Percentiles rank a stretch among this genome's conserved stretches.
Conservation (phyloP, 2,113 vertebrate species). For the Corythaeola cristata region DNA sequence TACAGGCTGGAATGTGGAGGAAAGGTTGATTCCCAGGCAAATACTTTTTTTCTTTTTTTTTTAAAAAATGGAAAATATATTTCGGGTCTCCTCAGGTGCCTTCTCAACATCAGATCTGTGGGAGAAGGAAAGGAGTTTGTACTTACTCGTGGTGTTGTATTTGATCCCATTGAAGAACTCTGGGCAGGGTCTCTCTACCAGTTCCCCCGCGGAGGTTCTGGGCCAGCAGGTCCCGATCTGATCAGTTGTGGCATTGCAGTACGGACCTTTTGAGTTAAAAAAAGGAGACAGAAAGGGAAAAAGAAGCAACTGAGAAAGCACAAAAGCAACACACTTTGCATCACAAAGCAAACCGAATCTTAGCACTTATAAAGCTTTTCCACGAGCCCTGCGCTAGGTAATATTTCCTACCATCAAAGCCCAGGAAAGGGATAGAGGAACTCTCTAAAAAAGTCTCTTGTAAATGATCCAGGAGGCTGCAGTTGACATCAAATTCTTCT, state of each 20-base stretch:
- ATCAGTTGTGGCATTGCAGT: conserved; percentile 93
- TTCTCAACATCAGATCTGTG: background rate
- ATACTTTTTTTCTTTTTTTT: background rate
- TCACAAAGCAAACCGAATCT: background rate
- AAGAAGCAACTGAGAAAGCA: conserved; percentile 7
- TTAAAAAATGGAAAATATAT: background rate
- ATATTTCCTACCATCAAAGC: conserved; percentile 83
- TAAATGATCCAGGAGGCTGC: conserved; percentile 85
- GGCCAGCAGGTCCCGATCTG: conserved; percentile 99
- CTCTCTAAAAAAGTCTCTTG: conserved; percentile 84
- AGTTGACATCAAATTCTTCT: conserved; percentile 89
- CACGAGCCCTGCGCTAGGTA: background rate
- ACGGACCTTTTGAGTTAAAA: conserved; percentile 75
- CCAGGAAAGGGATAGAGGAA: conserved; percentile 77
- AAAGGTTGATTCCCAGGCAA: conserved; percentile 3
- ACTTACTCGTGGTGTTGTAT: conserved; percentile 98
- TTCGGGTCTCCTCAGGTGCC: background rate
- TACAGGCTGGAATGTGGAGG: conserved; percentile 17
- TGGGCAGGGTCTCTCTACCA: conserved; percentile 93
- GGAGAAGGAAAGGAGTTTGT: background rate
- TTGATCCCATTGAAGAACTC: conserved; percentile 96
- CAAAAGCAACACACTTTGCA: background rate
- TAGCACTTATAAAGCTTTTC: background rate
- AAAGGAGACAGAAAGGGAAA: background rate
- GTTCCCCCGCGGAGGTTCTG: conserved; percentile 81